Evolutionary conservation across 1,140 invertebrate species (phyloP), one percentile per base, ranked within the genome.

Genomic region (Brachionus asplanchnoidis): DNA sequence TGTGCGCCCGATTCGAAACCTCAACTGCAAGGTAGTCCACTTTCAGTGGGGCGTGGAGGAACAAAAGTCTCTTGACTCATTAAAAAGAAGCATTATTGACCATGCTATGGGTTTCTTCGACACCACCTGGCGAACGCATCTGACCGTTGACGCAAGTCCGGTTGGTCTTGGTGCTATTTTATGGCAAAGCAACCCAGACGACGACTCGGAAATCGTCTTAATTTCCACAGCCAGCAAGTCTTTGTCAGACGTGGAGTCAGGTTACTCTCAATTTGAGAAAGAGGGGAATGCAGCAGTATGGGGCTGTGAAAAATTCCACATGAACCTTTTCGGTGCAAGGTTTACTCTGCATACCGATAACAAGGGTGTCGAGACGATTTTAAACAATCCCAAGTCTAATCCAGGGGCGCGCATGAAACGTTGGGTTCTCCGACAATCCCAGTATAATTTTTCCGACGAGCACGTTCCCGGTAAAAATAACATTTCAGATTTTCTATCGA

Each of bases 121-220:
- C 32, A 40, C n/a, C 11, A 2, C 32, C 28, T 75, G n/a, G n/a
- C 17, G 17, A 8, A 46, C 70, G 8, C 8, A 17, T 12, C 26
- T 75, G 8, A 32, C 26, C 7, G 70, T 75, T 11, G 84, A 86
- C 50, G 85, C 90, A n/a, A 88, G 86, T 32, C 85, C 87, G 4
- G 86, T 86, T 70, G 90, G 89, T 1, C 26, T 91, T 8, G 90
- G 90, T n/a, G 90, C 89, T 1, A 32, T 32, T 32, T 32, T 32
- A 32, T 32, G 28, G 28, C 28, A 32, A 32, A 32, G 28, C 28
- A 89, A 92, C 1, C 90, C 91, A 73, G 78, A 83, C 1, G 14
- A 56, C 26, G 70, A 14, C 40, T 42, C 6, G 36, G 17, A 17
- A 90, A 32, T 32, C 4, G 28, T 32, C 28, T 32, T 32, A 32